phyloP scores from a whole-genome alignment of 2,113 vertebrate genomes.

The Prietella phreatophila region DNA sequence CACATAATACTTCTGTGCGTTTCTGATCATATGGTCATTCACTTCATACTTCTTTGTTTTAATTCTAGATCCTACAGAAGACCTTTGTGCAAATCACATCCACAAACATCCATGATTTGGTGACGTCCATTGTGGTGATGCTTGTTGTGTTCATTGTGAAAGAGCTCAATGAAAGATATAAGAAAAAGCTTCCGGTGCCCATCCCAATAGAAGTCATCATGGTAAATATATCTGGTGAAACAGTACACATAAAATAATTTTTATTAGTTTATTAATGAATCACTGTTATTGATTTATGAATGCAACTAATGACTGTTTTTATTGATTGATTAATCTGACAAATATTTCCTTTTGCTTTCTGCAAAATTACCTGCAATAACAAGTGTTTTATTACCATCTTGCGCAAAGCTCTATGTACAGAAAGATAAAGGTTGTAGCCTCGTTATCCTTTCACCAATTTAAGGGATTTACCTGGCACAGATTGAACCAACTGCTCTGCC shows the following conservation, averaged over 20 bases:
- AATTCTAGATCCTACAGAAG: conserved; percentile 61
- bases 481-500: background rate
- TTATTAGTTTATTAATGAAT: conserved; percentile 6
- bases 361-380: background rate
- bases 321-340: background rate
- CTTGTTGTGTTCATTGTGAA: conserved; percentile 83
- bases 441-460: background rate
- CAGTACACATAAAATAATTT: background rate
- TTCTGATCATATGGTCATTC: background rate
- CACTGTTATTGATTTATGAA: background rate
- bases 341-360: background rate
- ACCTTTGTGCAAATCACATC: conserved; percentile 81
- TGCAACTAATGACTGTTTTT: background rate
- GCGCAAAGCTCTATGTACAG: background rate
- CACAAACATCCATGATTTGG: conserved; percentile 85
- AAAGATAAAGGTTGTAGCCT: background rate
- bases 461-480: background rate
- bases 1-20: background rate
- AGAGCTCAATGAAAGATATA: conserved; percentile 88
- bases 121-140: conserved; percentile 84
- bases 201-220: conserved; percentile 92
- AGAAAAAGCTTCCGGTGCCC: conserved; percentile 85
- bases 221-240: conserved; percentile 71
- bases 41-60: background rate
- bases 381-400: background rate